Evolutionary conservation across 2,797 vertebrate species (phyloP), one percentile per base, ranked within the genome.

Genomic region (Dryobates pubescens): DNA sequence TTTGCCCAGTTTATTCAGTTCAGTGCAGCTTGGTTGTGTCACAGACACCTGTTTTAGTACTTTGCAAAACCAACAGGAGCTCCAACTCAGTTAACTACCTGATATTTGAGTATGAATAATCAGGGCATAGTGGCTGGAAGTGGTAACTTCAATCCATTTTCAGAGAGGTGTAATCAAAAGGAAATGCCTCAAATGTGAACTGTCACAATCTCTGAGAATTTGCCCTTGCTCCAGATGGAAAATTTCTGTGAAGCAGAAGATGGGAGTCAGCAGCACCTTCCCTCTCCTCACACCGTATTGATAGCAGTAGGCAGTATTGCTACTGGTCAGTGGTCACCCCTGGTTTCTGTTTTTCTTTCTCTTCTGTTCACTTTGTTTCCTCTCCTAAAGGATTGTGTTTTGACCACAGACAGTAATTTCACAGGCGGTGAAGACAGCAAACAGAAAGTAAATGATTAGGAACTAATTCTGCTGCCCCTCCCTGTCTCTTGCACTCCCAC

Each of bases 21-120:
- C 5, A 2, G 0, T 38, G 36, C 32, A 65, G 17, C 34, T 69
- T 58, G n/a, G 86, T 73, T 82, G 34, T 78, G 63, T 36, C 59
- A 61, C 0, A 0, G 59, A 34, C 38, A 80, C 5, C 14, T 0
- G 0, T 10, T 23, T 69, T 83, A 78, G 23, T 72, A 27, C 47
- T 82, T 63, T 75, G 43, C 24, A 76, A 83, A 75, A 89, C n/a
- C 59, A 79, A n/a, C 34, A 69, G 47, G 47, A 85, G 20, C 47
- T 61, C 41, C 23, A 47, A 49, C 32, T 62, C 69, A 32, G 32
- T 4, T 34, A 85, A 58, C 47, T 78, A 56, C 36, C 43, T 57
- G 63, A 56, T 56, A 83, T 47, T 59, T 70, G 36, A 77, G 8
- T 15, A 59, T 69, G 67, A 89, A 70, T 69, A 90, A 77, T 16